Evolutionary conservation across 1,140 invertebrate species (phyloP), one percentile per base, ranked within the genome.

Genomic region (Nomia melanderi): DNA sequence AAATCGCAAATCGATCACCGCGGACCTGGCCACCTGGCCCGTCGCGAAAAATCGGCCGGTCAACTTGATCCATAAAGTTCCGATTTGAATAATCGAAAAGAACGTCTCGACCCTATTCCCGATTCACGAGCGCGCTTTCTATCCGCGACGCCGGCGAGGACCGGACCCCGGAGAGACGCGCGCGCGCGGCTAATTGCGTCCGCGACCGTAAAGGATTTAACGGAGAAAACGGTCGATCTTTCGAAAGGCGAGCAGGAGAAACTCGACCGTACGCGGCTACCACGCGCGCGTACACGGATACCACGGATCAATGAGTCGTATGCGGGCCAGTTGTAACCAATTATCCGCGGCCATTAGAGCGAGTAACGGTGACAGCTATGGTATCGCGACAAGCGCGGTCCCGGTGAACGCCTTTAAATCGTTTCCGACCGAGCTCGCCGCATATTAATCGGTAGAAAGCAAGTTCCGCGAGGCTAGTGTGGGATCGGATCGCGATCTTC

Each of bases 391-490:
- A 75, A 60, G 56, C 56, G 59, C 67, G 33, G 31, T 29, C 59
- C 25, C 62, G 62, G 65, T 73, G 72, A 79, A 75, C 59, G 71
- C 72, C 74, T 69, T 73, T 65, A 64, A 73, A 74, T 76, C 78
- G 66, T 76, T 53, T n/a, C 31, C 23, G 39, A 53, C 31, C 27
- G 66, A 25, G 57, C 70, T 71, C 39, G 70, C 62, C 67, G 80
- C 83, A 80, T 83, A 85, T 87, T 85, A 83, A 87, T 83, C 82
- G 84, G 36, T 87, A 84, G 86, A 86, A 86, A 87, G 84, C 77
- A 63, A 74, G 33, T 39, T 69, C 2, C 0, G 44, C 41, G 59
- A 29, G 54, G 50, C 66, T 20, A 62, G 72, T 44, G 67, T 29
- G 29, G 54, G 36, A 67, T 23, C 65, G 44, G 54, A 54, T 39